Evolutionary conservation across 2,888 invertebrate species (phyloP), one percentile per base, ranked within the genome.

Genomic region (Kuschelorhynchus macadamiae): DNA sequence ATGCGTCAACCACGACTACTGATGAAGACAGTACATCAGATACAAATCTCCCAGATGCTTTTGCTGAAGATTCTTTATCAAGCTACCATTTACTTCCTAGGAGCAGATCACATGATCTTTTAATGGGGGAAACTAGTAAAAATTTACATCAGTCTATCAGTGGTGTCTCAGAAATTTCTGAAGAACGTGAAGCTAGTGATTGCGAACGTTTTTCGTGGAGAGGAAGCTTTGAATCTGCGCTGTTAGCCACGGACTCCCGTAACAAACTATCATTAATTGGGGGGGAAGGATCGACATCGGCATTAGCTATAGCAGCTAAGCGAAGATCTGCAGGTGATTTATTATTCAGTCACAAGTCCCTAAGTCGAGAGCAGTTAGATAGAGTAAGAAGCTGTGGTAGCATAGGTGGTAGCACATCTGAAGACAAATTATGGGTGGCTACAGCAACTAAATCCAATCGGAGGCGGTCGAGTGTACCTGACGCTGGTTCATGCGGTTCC

Each of bases 171-270:
- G 88, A 88, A 71, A 85, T 85, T 36, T 85, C 85, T 16, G 88
- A 88, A 78, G 88, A 88, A 76, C 89, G 90, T 78, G 93, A 94
- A 79, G 91, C 92, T 57, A 94, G 94, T 86, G 94, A 94, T 80
- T 91, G 94, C 85, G 95, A 95, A 81, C 86, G 95, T 73, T 95
- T 95, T 84, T 94, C 94, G 78, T 95, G 95, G 95, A 88, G 95
- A 70, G 95, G 95, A 74, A 95, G 95, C 84, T 95, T 95, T 83
- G 95, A 95, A 81, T 94, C 94, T n/a, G 94, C 95, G 41, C 85
- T 95, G 64, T 88, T 94, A 84, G 95, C 94, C 9, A 93, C 94
- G 1, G 95, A 95, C 82, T 94, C 94, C 7, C 87, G 94, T 74
- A 94, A 92, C 39, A 92, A 92, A 75, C 83, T 94, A 64, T 88